Evolutionary conservation across 1,140 invertebrate genomes (phyloP), one percentile per base, ranked within the genome.

Genomic region (Gerris buenoi): DNA sequence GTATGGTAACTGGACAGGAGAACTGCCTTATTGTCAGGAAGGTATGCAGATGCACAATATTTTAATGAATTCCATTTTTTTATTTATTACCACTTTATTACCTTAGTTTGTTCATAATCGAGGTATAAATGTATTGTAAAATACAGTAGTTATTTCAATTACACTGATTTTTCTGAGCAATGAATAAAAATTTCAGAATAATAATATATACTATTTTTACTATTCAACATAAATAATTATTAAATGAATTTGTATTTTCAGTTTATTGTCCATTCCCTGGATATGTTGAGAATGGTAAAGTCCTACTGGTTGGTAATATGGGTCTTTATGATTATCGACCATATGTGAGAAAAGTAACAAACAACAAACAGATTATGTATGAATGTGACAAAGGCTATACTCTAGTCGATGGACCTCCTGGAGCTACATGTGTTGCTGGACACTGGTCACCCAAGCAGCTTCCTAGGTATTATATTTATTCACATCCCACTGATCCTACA

Each of bases 291-390:
- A 88, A 96, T 73, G 95, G 95, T 10, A 91, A 93, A 76, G 91
- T 98, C 0, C 80, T 97, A 15, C 78, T 98, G 0, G 93, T 98
- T 1, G 95, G 95, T 1, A 94, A 95, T 73, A 97, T 97, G 92
- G 95, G 95, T 0, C 83, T 95, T 29, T 98, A 98, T 76, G 94
- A 97, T 76, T 98, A 97, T 75, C 79, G 93, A n/a, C 90, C 93
- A 0, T 98, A 98, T 74, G 94, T 98, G 0, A 87, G 85, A 73
- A 94, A 93, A 79, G 87, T 91, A 66, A 80, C 79, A 0, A 95
- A 95, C 76, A 96, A 97, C 74, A 92, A 95, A 70, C 91, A 97
- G 76, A 97, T 98, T 27, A 92, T 94, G 86, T 98, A 95, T 77
- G 91, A 96, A 71, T 98, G 95, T 76, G 87, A 95, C 68, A 91